Percentiles rank a stretch among this genome's conserved stretches.
phyloP scores from a whole-genome alignment of 2,113 vertebrate species.

The Salvelinus namaycush region DNA sequence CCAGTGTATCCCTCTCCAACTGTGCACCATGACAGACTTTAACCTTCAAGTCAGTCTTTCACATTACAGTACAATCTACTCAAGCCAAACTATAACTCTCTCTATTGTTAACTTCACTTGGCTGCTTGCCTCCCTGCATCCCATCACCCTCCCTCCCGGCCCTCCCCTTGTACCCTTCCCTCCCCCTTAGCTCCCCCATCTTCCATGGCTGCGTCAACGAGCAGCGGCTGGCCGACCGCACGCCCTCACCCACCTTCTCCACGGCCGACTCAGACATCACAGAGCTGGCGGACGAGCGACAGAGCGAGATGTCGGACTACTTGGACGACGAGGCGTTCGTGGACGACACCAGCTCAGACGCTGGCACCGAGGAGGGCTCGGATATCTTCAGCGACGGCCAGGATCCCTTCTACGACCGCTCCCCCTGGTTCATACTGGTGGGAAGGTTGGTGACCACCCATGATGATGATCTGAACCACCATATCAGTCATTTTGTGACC shows the following conservation, averaged over 20 bases:
- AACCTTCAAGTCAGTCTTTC: neutral
- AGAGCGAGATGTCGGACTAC: constrained; percentile 96
- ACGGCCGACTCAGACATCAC: constrained; percentile 98
- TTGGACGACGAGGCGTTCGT: constrained; percentile 97
- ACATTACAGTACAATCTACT: constrained; percentile 1
- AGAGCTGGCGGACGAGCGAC: constrained; percentile 96
- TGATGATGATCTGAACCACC: neutral
- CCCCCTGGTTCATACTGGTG: constrained; percentile 99
- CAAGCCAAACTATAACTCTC: constrained; percentile 37
- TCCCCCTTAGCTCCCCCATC: constrained; percentile 89
- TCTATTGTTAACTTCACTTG: constrained; percentile 42
- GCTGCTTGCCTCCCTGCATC: constrained; percentile 5
- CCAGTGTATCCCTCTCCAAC: neutral
- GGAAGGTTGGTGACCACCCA: constrained; percentile 93
- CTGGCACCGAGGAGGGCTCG: constrained; percentile 96
- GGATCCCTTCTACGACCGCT: constrained; percentile 99
- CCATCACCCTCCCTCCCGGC: constrained; percentile 40
- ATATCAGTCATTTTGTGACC: constrained; percentile 54
- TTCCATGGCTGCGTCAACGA: constrained; percentile 99
- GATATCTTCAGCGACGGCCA: constrained; percentile 98
- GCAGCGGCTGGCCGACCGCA: constrained; percentile 96
- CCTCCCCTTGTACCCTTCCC: constrained; percentile 74
- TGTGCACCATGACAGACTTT: neutral
- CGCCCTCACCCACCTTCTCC: constrained; percentile 99
- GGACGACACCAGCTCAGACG: constrained; percentile 97